These are phyloP conservation scores for Danio albolineatus DNA, from an alignment of 2,797 vertebrate genomes.

Conservation along the genomic window DNA sequence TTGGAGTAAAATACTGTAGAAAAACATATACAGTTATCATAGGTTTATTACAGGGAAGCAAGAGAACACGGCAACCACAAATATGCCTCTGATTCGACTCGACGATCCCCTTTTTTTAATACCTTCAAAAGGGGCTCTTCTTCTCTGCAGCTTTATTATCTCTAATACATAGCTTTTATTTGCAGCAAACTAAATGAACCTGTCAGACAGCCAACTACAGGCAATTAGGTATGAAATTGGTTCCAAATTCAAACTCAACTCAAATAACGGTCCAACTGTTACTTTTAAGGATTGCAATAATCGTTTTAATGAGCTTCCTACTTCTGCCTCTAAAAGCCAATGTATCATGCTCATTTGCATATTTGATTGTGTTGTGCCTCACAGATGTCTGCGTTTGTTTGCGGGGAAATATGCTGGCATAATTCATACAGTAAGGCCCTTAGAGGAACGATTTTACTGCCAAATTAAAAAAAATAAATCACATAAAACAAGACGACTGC, in stretches of 20 bases:
- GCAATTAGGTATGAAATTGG: slow-evolving; percentile 63
- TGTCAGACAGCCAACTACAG: slow-evolving; percentile 63
- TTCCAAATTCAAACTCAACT: slow-evolving; percentile 60
- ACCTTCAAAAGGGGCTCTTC: slow-evolving; percentile 43
- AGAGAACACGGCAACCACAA: neutral
- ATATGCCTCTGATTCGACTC: slow-evolving; percentile 19
- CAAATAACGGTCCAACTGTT: slow-evolving; percentile 66
- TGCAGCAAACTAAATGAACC: slow-evolving; percentile 57
- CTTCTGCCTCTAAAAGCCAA: slow-evolving; percentile 62
- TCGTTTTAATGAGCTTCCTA: slow-evolving; percentile 66
- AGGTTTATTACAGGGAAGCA: neutral
- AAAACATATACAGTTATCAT: slow-evolving; percentile 38
- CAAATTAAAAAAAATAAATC: slow-evolving; percentile 49
- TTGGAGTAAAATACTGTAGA: slow-evolving; percentile 38
- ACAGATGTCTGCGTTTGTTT: slow-evolving; percentile 64
- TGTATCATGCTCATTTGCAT: slow-evolving; percentile 61
- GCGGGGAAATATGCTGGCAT: slow-evolving; percentile 62
- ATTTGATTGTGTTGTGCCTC: slow-evolving; percentile 63
- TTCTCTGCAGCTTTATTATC: slow-evolving; percentile 53
- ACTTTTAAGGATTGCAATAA: slow-evolving; percentile 61
- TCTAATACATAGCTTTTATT: slow-evolving; percentile 64
- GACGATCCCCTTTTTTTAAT: slow-evolving; percentile 5
- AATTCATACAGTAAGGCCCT: slow-evolving; percentile 59
- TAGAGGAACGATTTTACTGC: slow-evolving; percentile 54
- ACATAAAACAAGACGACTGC: slow-evolving; percentile 40